Evolutionary conservation across 2,797 vertebrate genomes (phyloP), one percentile per base, ranked within the genome.

Genomic region (Pseudocheirus occidentalis): DNA sequence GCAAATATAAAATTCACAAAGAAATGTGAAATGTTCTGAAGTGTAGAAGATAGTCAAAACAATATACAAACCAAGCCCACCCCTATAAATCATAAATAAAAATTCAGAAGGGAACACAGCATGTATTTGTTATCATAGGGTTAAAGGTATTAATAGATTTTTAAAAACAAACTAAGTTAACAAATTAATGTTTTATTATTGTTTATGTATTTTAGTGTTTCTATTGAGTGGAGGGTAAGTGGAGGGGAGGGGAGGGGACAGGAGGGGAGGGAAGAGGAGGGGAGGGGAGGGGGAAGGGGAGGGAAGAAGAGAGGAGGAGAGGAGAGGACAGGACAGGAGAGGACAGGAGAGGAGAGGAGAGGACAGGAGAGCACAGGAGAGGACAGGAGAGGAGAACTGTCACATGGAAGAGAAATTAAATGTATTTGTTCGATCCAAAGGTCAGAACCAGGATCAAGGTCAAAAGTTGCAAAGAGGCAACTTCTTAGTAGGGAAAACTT

Each of bases 241-340:
- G 29, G 12, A 62, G 1, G n/a, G 57, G 7, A 28, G 55, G 3
- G 24, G 14, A 5, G 21, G 14, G 55, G 5, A 5, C 4, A 56
- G 14, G 55, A 56, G 1, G 4, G 29, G 10, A 59, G 1, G 3
- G 10, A 29, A 4, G 29, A 27, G 31, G 29, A 13, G 3, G 28
- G 10, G 31, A 28, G 10, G 1, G 28, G 7, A 31, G 29, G n/a
- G 13, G 14, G 59, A 66, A 2, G 5, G 6, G 21, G 31, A 62
- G 2, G 3, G 5, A 3, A 1, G 16, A 1, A 5, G 1, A 16
- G 4, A 66, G 4, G 3, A 66, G 1, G 3, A 55, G 55, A 3
- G 21, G 55, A 3, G 21, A 5, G 3, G 21, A 18, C 0, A 56
- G 55, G 3, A 56, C 3, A 21, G 21, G 0, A 3, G 21, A 12